These are phyloP conservation scores for Pygoscelis adeliae DNA, from an alignment of 2,113 vertebrate genomes.

Conservation along the genomic window DNA sequence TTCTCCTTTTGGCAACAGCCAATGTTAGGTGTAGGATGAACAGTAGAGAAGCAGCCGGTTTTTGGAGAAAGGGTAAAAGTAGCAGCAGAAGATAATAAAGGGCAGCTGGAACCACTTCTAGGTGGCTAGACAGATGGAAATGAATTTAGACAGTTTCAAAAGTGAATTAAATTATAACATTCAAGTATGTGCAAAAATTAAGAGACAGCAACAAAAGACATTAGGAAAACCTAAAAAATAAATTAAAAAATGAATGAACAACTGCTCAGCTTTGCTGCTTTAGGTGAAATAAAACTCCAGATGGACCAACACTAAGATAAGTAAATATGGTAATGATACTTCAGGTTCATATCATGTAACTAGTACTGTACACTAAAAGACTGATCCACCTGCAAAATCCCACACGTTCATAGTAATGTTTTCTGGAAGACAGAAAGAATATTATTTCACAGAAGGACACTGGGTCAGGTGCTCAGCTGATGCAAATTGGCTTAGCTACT, in stretches of 20 bases:
- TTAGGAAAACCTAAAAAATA: not conserved
- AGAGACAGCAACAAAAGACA: not conserved
- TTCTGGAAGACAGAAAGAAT: not conserved
- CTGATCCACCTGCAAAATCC: not conserved
- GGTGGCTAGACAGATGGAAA: not conserved
- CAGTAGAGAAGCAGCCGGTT: not conserved
- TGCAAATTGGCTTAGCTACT: not conserved
- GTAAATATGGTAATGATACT: not conserved
- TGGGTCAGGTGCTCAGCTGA: not conserved
- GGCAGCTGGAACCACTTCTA: not conserved
- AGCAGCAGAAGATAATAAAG: not conserved
- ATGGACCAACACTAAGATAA: not conserved
- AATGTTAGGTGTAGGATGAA: not conserved
- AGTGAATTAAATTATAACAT: not conserved
- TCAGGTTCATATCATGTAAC: not conserved
- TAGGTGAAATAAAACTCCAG: not conserved
- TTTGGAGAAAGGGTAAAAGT: not conserved
- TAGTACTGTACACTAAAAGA: not conserved
- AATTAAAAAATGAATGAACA: not conserved
- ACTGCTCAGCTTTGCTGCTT: not conserved
- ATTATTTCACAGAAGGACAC: not conserved
- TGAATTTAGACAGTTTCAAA: not conserved
- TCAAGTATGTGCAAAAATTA: not conserved
- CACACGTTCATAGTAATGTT: not conserved
- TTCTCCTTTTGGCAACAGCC: not conserved